phyloP scores from a whole-genome alignment of 2,888 invertebrate species.

The Agrotis ipsilon region DNA sequence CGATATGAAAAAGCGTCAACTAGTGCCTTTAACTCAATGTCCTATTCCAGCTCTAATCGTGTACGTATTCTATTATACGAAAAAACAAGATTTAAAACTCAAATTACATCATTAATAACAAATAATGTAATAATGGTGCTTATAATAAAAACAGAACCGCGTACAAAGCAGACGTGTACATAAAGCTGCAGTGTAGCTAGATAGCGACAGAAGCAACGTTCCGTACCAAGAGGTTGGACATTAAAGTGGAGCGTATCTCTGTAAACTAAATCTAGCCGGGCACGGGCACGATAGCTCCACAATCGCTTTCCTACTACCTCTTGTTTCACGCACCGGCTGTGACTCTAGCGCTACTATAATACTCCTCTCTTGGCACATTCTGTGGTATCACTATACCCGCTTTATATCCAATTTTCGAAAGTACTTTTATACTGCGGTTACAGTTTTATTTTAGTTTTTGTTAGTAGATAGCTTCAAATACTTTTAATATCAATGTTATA shows the following conservation, averaged over 20 bases:
- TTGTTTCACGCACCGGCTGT: conserved; percentile 84
- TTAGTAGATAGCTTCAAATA: conserved; percentile 22
- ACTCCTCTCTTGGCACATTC: conserved; percentile 62
- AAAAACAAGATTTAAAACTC: too few species aligned
- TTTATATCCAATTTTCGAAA: conserved; percentile 53
- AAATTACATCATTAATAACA: neutral
- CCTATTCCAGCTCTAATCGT: too few species aligned
- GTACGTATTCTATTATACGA: too few species aligned
- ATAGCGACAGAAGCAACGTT: conserved; percentile 69
- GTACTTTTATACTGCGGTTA: conserved; percentile 32
- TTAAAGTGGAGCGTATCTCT: conserved; percentile 81
- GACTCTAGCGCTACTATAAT: conserved; percentile 76
- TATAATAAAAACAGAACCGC: conserved; percentile 49
- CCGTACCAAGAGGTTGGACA: conserved; percentile 77
- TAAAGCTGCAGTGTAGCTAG: conserved; percentile 66
- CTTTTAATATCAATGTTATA: conserved; percentile 24
- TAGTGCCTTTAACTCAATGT: too few species aligned
- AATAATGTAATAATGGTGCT: conserved; percentile 15
- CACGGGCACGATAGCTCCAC: conserved; percentile 76
- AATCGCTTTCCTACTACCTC: conserved; percentile 79
- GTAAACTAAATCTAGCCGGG: conserved; percentile 81
- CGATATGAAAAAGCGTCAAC: too few species aligned
- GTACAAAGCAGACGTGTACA: conserved; percentile 53
- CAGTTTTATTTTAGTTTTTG: conserved; percentile 28
- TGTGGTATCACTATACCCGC: conserved; percentile 49